Conservation (phyloP, 1,140 invertebrate species). For the Ephestia elutella region DNA sequence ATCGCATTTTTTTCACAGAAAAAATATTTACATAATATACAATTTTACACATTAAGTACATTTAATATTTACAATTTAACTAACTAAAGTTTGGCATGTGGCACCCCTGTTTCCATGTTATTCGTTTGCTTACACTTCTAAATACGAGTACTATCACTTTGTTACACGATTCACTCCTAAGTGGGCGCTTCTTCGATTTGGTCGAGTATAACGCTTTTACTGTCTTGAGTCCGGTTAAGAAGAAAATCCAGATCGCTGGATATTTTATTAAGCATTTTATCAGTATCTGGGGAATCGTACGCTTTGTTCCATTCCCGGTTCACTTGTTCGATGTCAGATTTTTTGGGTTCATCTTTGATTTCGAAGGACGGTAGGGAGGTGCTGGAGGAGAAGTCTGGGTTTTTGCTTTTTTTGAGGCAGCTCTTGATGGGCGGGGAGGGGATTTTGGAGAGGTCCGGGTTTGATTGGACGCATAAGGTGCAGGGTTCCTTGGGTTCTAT, state of each 20-base stretch:
- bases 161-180: conserved; percentile 27
- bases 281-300: conserved; percentile 61
- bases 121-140: conserved; percentile 25
- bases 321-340: conserved; percentile 58
- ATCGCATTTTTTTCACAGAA: background rate
- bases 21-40: conserved; percentile 6
- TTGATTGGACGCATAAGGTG: conserved; percentile 61
- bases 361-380: conserved; percentile 63
- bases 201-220: conserved; percentile 33
- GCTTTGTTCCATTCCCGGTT: conserved; percentile 58
- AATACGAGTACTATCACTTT: conserved; percentile 7
- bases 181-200: conserved; percentile 58
- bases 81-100: conserved; percentile 31
- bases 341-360: conserved; percentile 44
- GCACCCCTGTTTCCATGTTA: conserved; percentile 55
- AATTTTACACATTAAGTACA: conserved; percentile 14
- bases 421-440: conserved; percentile 64
- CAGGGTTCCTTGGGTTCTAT: conserved; percentile 57
- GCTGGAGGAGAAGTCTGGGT: conserved; percentile 40
- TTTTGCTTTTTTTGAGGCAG: conserved; percentile 64
- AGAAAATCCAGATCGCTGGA: conserved; percentile 84
- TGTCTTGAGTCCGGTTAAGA: conserved; percentile 76
- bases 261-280: conserved; percentile 82
- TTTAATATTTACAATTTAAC: conserved; percentile 20
- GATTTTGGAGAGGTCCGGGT: conserved; percentile 60